Base-by-base conservation (phyloP, 1,140 invertebrate species). In the Trachelipus rathkii region DNA sequence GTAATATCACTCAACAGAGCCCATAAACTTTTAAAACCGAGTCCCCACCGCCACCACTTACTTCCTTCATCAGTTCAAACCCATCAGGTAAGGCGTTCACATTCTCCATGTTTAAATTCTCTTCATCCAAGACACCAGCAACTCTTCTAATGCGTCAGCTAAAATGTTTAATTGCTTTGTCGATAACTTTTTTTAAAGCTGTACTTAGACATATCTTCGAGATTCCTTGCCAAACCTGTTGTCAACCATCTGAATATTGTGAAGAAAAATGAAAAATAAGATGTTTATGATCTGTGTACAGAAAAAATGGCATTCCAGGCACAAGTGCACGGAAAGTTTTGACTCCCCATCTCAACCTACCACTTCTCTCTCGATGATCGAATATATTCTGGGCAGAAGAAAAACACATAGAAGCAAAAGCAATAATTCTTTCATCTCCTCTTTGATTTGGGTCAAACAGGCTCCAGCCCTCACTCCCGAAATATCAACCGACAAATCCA, bases 201-300 rank as follows among this genome's bases (percentile, higher is more conserved):
- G 21, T 33, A 71, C 23, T 71, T 10, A 71, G 23, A 33, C 10
- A 72, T 45, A 24, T 72, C 71, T 24, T 72, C 71, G 44, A 72
- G 33, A 43, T 7, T 72, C 1, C 71, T 11, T 10, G 71, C 71
- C 10, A 72, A n/a, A 6, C 5, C 33, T 43, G 50, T n/a, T 11
- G 50, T 43, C 19, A 21, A 72, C 33, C 19, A 72, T 21, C 19
- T 21, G 69, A 3, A 71, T 71, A 43, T 71, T 71, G 69, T 71
- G 69, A 23, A 71, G n/a, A n/a, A n/a, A n/a, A n/a, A n/a, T n/a
- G 69, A 8, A 24, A 71, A 10, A 72, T 46, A 43, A 72, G 71
- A 24, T 7, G 71, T 44, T 21, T 43, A 24, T 72, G 71, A 44
- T 44, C 7, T 72, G 15, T 24, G 10, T n/a, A 72, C 46, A n/a